A percentile compares a stretch with the other conserved stretches of the same genome.
Conservation (phyloP, 1,140 invertebrate species). For the Rhynchophorus ferrugineus region DNA sequence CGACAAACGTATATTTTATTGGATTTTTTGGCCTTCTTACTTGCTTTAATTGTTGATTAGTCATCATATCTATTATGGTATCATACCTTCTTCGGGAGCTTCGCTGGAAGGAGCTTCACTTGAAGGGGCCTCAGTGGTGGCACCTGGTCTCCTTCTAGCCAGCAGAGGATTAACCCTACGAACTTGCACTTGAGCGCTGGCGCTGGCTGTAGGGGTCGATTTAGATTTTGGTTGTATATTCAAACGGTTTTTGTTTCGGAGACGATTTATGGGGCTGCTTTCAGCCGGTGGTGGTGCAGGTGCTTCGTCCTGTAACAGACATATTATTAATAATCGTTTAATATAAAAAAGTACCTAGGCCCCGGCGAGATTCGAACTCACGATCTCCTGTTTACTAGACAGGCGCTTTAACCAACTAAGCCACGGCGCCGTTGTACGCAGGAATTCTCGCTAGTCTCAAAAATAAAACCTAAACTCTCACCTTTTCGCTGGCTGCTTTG, state of each 20-base stretch:
- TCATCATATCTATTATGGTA: too few relatives aligned
- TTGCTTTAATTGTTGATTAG: too few relatives aligned
- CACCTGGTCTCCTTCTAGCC: conserved; percentile 29
- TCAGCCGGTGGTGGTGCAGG: conserved; percentile 26
- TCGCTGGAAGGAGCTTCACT: conserved; percentile 28
- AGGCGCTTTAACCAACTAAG: conserved; percentile 54
- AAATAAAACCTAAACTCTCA: too few relatives aligned
- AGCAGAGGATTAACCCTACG: conserved; percentile 34
- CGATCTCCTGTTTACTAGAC: conserved; percentile 54
- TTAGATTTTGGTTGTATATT: conserved; percentile 27
- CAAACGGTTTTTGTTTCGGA: conserved; percentile 29
- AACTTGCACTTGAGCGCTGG: conserved; percentile 36
- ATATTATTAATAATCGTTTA: too few relatives aligned
- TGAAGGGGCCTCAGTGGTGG: conserved; percentile 30
- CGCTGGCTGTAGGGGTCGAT: conserved; percentile 32
- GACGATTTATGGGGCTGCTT: conserved; percentile 26
- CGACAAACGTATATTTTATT: too few relatives aligned
- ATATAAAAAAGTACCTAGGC: conserved; percentile 35
- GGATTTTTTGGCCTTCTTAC: too few relatives aligned
- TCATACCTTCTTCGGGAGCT: conserved; percentile 15
- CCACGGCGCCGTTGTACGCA: conserved; percentile 51
- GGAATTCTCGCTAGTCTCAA: too few relatives aligned
- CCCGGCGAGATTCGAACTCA: conserved; percentile 50
- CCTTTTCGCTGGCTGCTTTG: conserved; percentile 40
- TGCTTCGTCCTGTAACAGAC: conserved; percentile 30